Evolutionary conservation across 2,113 vertebrate species (phyloP).

Genomic region (Daubentonia madagascariensis): DNA sequence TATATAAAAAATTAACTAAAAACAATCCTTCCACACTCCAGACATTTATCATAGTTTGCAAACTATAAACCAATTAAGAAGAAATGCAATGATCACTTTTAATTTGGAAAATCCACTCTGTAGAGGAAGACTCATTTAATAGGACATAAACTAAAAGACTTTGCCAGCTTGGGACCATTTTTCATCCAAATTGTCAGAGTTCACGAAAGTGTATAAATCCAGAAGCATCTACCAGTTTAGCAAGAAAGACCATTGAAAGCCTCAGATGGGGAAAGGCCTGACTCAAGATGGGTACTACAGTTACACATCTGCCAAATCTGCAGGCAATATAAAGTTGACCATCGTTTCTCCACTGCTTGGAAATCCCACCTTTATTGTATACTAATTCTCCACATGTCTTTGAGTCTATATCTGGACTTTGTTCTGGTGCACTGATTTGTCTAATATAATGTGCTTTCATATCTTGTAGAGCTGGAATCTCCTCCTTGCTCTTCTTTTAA

Average conservation of each 20-base stretch:
- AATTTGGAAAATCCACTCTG: slow-evolving; percentile 34
- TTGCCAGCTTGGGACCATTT: not conserved
- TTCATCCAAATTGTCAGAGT: not conserved
- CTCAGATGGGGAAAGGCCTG: not conserved
- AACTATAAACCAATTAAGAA: not conserved
- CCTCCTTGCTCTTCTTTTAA: not conserved
- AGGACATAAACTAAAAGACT: not conserved
- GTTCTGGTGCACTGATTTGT: not conserved
- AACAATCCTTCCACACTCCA: not conserved
- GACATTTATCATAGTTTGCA: not conserved
- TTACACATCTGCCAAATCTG: not conserved
- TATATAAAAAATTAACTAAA: not conserved
- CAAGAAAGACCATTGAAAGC: not conserved
- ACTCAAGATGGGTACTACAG: not conserved
- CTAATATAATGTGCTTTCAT: not conserved
- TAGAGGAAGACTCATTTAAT: not conserved
- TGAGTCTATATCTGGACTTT: not conserved
- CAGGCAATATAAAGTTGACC: not conserved
- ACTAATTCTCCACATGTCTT: not conserved
- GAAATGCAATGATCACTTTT: slow-evolving; percentile 1
- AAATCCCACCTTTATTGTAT: not conserved
- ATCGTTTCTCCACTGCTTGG: not conserved
- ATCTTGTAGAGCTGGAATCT: not conserved
- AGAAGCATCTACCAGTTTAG: not conserved
- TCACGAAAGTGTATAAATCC: not conserved